phyloP scores from a whole-genome alignment of 2,888 invertebrate species.

The Steinernema hermaphroditum region DNA sequence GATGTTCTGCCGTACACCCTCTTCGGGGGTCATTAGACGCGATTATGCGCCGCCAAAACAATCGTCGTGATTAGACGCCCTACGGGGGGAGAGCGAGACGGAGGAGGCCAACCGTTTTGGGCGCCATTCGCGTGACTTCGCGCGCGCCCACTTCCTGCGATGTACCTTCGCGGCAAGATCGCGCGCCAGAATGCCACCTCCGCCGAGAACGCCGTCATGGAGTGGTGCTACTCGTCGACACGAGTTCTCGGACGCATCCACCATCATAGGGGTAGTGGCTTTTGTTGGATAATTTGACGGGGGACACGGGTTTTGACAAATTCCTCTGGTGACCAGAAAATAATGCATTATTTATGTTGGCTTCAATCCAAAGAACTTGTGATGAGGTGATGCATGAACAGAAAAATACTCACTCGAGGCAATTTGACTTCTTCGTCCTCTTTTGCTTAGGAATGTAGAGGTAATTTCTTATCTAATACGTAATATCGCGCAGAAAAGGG shows the following conservation, averaged over 20 bases:
- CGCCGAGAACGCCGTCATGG: conserved; percentile 23
- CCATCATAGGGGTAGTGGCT: background rate
- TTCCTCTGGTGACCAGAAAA: too few species aligned
- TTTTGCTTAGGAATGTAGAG: too few species aligned
- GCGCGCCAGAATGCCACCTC: conserved; percentile 13
- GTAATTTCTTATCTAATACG: too few species aligned
- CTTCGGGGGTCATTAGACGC: conserved; percentile 2
- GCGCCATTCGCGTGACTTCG: background rate
- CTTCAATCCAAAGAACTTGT: too few species aligned
- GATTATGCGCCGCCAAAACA: conserved; percentile 13
- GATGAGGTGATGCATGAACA: too few species aligned
- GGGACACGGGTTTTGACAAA: too few species aligned
- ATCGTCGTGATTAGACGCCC: conserved; percentile 2
- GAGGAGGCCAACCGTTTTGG: background rate
- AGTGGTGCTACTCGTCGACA: conserved; percentile 20
- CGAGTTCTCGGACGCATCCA: background rate
- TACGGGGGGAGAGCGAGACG: too few species aligned
- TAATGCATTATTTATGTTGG: too few species aligned
- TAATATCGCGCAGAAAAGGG: too few species aligned
- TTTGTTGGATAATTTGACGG: background rate
- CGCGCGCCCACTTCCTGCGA: background rate
- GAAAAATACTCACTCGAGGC: too few species aligned
- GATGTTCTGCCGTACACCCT: too few species aligned
- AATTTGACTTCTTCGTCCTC: too few species aligned
- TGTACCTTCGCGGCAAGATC: conserved; percentile 7